Evolutionary conservation across 2,797 vertebrate species (phyloP).

Genomic region (Centropyge bicolor): DNA sequence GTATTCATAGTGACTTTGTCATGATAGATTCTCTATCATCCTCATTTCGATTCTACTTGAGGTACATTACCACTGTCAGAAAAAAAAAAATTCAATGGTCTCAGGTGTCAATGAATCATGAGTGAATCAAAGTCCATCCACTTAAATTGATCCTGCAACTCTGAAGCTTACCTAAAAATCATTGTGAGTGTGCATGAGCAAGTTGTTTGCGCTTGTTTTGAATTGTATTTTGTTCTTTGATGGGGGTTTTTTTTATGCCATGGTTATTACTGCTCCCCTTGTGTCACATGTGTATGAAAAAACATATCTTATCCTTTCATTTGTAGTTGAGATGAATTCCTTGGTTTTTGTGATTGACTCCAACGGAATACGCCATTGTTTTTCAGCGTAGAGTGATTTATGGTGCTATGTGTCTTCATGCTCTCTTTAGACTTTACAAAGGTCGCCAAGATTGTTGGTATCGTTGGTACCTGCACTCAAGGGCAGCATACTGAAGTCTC

Average conservation of each 20-base stretch:
- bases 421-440: background rate
- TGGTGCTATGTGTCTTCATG: background rate
- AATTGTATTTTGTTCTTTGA: no score
- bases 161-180: slow-evolving; percentile 1
- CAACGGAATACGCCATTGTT: background rate
- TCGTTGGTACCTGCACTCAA: background rate
- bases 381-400: background rate
- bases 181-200: background rate
- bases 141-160: background rate
- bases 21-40: slow-evolving; percentile 18
- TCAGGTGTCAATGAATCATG: background rate
- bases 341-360: background rate
- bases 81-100: slow-evolving; percentile 6
- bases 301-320: background rate
- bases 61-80: background rate
- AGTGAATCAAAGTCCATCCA: background rate
- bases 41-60: background rate
- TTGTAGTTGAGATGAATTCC: no score
- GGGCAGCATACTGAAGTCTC: no score
- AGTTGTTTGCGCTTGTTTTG: background rate
- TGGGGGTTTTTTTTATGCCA: background rate
- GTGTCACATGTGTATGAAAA: background rate
- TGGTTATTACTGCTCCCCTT: background rate
- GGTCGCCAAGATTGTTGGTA: background rate
- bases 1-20: background rate